Evolutionary conservation across 1,140 invertebrate genomes (phyloP), one percentile per base, ranked within the genome.

Genomic region (Sesamia nonagrioides): DNA sequence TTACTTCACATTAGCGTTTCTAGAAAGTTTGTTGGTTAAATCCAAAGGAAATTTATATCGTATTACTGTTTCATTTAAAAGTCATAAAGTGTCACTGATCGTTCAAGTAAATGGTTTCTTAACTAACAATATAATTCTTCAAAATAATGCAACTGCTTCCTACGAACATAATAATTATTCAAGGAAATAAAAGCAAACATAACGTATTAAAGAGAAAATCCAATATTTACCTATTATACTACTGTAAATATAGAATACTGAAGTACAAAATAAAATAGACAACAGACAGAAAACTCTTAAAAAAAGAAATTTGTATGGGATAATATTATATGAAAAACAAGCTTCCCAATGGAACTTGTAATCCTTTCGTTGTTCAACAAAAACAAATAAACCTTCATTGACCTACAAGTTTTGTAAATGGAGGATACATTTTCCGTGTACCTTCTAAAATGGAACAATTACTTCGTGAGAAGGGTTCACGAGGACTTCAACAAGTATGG

Each of bases 1-100:
- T 66, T 77, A 63, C 13, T 77, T 77, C 35, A 77, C 60, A 77
- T 77, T 77, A 75, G 58, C 27, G 27, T 48, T 54, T 8, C 33
- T 15, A 40, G 54, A 37, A 27, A 45, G 18, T 74, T 73, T 37
- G 37, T 50, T 69, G 13, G 7, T 11, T 27, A 21, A n/a, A 61
- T 33, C 18, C 15, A 33, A 50, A 45, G 37, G 61, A 17, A n/a
- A 18, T 66, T 42, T 13, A 42, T 13, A 27, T 60, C 35, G 0
- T 66, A 0, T 7, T 40, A 18, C 4, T 11, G 8, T 42, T 17
- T 42, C 37, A 17, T 13, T 7, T 13, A 8, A 6, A 4, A 42
- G 7, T 8, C 17, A 42, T 42, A 9, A 3, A 3, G 3, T 18
- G 37, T 9, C 35, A 40, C 7, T 9, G 60, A 9, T 40, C 40